phyloP scores from a whole-genome alignment of 2,113 vertebrate species.

The Chlamydotis undulata region DNA sequence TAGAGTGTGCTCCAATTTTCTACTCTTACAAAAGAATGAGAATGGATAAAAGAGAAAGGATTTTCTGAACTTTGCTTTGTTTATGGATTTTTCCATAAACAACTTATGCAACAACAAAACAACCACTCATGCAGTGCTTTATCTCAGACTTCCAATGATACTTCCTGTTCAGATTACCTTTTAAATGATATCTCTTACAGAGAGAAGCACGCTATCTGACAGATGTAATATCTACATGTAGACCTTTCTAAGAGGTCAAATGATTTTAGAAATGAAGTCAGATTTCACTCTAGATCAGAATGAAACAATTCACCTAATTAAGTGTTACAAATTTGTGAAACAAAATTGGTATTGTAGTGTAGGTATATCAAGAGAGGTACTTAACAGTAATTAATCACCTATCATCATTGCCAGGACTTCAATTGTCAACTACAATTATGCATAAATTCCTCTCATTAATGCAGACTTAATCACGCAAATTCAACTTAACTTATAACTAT shows the following conservation, averaged over 20 bases:
- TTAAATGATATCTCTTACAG: background rate
- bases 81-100: background rate
- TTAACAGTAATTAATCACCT: slow-evolving; percentile 26
- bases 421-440: slow-evolving; percentile 7
- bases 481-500: background rate
- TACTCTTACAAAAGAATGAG: background rate
- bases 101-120: background rate
- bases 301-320: background rate
- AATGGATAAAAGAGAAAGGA: background rate
- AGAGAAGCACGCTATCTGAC: background rate
- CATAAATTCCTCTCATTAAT: background rate
- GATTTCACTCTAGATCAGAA: background rate
- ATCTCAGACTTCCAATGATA: background rate
- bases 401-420: slow-evolving; percentile 21
- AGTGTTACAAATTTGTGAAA: background rate
- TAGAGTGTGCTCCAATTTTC: background rate
- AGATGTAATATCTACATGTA: background rate
- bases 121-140: background rate
- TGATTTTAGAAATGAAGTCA: background rate
- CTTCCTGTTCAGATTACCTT: background rate
- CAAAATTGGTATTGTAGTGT: background rate
- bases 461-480: background rate
- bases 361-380: background rate
- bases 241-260: background rate
- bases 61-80: background rate